Evolutionary conservation across 2,888 invertebrate species (phyloP), one percentile per base, ranked within the genome.

Genomic region (Sycophila texana): DNA sequence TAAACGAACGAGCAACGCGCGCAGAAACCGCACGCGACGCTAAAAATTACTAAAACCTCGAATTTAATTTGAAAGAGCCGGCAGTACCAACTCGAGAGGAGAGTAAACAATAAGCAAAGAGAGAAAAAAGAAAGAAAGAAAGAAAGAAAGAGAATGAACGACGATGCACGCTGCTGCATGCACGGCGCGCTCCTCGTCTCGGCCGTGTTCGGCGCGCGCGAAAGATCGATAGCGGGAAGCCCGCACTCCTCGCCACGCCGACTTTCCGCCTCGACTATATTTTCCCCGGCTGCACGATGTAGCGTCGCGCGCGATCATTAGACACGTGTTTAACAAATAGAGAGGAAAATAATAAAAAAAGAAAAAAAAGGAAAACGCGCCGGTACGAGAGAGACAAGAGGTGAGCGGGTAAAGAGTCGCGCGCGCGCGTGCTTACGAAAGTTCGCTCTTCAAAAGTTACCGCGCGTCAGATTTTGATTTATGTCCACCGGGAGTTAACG

Each of bases 191-290:
- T 72, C 47, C 20, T 1, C n/a, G 39, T 39, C 10, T 26, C 26
- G 26, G 26, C 26, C 51, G 10, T 14, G 51, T 14, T 18, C 30
- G 30, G 55, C 30, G 63, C 55, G 18, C 4, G 53, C 39, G 26
- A 5, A 61, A 74, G 73, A 80, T 72, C 72, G 76, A 76, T 76
- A 80, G 68, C 26, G 68, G 58, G 70, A 76, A 73, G 79, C 66
- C 55, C 68, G 61, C n/a, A n/a, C n/a, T n/a, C n/a, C n/a, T n/a
- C n/a, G n/a, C n/a, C n/a, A n/a, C 74, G 60, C 10, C 71, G 67
- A 79, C 78, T 67, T 72, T 72, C 60, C 57, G 66, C 77, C 65
- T 71, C 77, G 66, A 49, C 68, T 76, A 26, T 77, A 68, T 77
- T 57, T 76, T 49, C 60, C 57, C 13, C 39, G 20, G 53, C 39